Evolutionary conservation across 1,140 invertebrate genomes (phyloP).

Genomic region (Drosophila orosa): DNA sequence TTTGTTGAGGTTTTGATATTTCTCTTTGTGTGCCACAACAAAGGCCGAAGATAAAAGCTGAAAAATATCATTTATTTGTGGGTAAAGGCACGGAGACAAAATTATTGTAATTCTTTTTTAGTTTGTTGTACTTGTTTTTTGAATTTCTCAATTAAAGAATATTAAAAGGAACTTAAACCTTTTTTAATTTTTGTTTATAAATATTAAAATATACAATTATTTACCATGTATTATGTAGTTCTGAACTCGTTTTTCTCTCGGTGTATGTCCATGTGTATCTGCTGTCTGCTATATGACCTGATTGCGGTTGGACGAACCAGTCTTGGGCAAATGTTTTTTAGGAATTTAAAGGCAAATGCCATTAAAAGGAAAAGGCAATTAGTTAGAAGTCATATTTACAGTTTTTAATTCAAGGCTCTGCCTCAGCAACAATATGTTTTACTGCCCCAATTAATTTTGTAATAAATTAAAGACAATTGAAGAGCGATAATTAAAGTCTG

Average conservation of each 20-base stretch:
- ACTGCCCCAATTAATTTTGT: neutral
- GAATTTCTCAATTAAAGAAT: neutral
- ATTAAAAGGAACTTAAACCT: neutral
- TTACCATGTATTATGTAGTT: neutral
- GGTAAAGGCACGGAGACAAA: neutral
- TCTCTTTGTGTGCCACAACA: constrained; percentile 18
- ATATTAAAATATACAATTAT: neutral
- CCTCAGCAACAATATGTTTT: neutral
- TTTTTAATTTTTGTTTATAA: neutral
- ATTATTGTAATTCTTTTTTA: neutral
- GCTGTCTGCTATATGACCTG: constrained; percentile 28
- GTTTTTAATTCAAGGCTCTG: neutral
- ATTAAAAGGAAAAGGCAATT: constrained; percentile 8
- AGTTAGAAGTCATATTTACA: neutral
- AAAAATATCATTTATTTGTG: constrained; percentile 25
- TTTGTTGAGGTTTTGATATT: constrained; percentile 3
- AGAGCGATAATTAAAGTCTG: neutral
- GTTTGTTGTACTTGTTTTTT: no score
- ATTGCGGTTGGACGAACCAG: constrained; percentile 23
- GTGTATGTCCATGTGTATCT: constrained; percentile 22
- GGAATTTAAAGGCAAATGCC: constrained; percentile 17
- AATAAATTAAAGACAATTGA: neutral
- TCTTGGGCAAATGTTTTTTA: constrained; percentile 29
- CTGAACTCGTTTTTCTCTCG: neutral
- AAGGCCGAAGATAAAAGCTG: constrained; percentile 22